These are phyloP conservation scores for Lepus townsendii DNA, from an alignment of 2,797 vertebrate genomes.

Conservation along the genomic window DNA sequence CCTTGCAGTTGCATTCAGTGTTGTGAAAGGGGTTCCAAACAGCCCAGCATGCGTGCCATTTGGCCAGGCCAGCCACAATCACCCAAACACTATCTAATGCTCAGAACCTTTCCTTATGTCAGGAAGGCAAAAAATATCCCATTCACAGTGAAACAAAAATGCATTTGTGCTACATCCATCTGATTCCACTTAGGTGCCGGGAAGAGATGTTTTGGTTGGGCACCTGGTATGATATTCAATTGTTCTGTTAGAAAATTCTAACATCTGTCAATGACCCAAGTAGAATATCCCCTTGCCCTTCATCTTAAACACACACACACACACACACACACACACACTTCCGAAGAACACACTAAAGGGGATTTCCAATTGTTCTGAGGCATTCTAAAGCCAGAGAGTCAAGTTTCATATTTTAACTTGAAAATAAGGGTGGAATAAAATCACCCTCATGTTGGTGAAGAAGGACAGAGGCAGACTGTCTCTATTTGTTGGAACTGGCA, in stretches of 20 bases:
- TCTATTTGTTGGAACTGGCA: conserved; percentile 28
- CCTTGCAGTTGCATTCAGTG: not conserved
- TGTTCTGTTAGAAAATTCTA: conserved; percentile 64
- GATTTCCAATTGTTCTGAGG: not conserved
- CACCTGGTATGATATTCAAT: conserved; percentile 22
- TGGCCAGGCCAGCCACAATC: not conserved
- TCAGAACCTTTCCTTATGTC: conserved; percentile 44
- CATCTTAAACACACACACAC: not conserved
- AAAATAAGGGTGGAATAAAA: conserved; percentile 54
- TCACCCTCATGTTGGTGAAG: conserved; percentile 26
- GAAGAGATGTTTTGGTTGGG: conserved; percentile 29
- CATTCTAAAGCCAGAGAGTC: not conserved
- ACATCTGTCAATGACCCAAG: conserved; percentile 51
- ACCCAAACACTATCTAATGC: not conserved
- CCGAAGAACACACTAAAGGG: not conserved
- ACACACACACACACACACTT: not conserved
- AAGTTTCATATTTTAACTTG: conserved; percentile 62
- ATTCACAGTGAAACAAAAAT: conserved; percentile 37
- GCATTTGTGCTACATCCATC: conserved; percentile 42
- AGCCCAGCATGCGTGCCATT: not conserved
- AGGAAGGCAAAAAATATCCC: conserved; percentile 59
- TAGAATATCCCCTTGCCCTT: conserved; percentile 8
- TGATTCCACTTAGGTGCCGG: conserved; percentile 42
- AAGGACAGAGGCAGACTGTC: not conserved
- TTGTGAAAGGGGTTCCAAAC: not conserved